A percentile compares a stretch with the other conserved stretches of the same genome.
These are phyloP conservation scores for Phyllopteryx taeniolatus DNA, from an alignment of 2,113 vertebrate genomes.

Conservation along the genomic window DNA sequence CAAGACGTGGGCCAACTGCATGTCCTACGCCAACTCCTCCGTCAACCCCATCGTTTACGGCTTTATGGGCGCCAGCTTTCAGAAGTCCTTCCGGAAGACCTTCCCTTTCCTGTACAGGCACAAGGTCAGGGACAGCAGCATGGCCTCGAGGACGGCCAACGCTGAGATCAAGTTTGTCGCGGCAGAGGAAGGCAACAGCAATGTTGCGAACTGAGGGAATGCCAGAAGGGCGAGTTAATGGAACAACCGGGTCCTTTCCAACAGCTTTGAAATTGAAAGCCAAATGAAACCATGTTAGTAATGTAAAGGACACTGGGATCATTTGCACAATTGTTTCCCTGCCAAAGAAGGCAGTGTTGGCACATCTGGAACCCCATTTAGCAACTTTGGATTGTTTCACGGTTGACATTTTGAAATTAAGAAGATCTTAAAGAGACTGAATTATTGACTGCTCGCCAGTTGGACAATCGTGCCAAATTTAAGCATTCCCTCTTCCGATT, in stretches of 20 bases:
- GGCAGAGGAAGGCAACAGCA: slow-evolving; percentile 70
- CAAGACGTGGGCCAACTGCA: slow-evolving; percentile 83
- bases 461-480: not conserved
- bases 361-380: not conserved
- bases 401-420: not conserved
- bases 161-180: slow-evolving; percentile 82
- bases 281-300: not conserved
- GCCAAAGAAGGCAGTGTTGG: not conserved
- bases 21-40: slow-evolving; percentile 83
- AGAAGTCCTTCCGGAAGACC: slow-evolving; percentile 80
- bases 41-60: slow-evolving; percentile 80
- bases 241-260: not conserved
- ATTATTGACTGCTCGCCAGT: not conserved
- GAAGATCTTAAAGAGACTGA: not conserved
- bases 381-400: not conserved
- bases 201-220: not conserved
- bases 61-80: slow-evolving; percentile 81
- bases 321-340: not conserved
- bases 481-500: not conserved
- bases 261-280: not conserved
- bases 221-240: not conserved
- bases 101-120: slow-evolving; percentile 81
- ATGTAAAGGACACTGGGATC: not conserved
- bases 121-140: slow-evolving; percentile 76
- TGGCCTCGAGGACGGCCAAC: slow-evolving; percentile 76